These are phyloP conservation scores for Tragulus kanchil DNA, from an alignment of 2,113 vertebrate species.

Conservation along the genomic window DNA sequence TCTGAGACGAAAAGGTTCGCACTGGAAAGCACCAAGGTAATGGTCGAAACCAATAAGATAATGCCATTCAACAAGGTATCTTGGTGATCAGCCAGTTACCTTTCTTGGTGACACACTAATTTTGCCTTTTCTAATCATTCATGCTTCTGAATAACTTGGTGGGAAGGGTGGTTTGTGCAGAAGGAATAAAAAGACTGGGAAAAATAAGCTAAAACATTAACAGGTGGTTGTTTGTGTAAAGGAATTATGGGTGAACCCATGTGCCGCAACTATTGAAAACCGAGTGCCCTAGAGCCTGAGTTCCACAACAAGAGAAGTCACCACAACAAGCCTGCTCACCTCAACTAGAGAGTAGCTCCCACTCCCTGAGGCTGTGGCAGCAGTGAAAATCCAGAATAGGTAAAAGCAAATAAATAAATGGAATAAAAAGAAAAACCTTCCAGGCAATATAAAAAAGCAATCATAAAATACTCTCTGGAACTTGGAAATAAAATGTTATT, in stretches of 20 bases:
- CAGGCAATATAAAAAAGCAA: neutral
- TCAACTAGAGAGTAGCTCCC: no score
- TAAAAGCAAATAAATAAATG: no score
- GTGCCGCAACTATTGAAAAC: no score
- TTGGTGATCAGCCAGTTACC: neutral
- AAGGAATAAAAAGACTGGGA: conserved; percentile 41
- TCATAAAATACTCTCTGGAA: conserved; percentile 33
- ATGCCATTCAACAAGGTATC: neutral
- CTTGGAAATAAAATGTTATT: conserved; percentile 40
- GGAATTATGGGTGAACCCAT: neutral
- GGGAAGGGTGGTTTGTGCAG: neutral
- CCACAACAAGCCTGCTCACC: no score
- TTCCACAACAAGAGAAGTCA: no score
- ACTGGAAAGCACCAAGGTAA: conserved; percentile 24
- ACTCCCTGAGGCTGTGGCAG: no score
- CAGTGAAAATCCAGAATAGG: no score
- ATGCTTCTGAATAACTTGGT: conserved; percentile 3
- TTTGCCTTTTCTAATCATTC: conserved; percentile 36
- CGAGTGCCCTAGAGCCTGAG: no score
- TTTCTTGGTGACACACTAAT: neutral
- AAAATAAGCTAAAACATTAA: conserved; percentile 38
- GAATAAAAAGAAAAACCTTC: no score
- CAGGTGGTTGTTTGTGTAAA: neutral
- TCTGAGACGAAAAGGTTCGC: conserved; percentile 37
- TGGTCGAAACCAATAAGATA: neutral